phyloP scores from a whole-genome alignment of 1,140 invertebrate species.

The Halesus radiatus region DNA sequence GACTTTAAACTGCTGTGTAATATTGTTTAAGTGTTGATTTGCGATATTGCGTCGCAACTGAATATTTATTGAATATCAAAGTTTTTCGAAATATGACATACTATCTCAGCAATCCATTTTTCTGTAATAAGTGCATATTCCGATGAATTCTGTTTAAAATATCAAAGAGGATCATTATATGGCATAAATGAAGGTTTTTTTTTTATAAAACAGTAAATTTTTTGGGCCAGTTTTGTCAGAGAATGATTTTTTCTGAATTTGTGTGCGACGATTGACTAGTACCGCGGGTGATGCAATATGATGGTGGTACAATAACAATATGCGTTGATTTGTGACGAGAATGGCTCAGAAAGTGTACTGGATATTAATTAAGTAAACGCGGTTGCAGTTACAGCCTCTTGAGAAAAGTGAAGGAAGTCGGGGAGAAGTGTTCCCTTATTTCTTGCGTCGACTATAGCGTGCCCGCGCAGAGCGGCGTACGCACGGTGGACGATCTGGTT shows the following conservation, averaged over 20 bases:
- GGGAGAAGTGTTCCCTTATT: constrained; percentile 15
- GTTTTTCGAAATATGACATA: too few species aligned
- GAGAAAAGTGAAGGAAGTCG: not conserved
- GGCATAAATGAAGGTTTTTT: not conserved
- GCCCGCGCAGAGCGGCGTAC: not conserved
- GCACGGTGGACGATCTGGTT: not conserved
- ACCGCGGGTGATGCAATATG: too few species aligned
- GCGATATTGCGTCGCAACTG: not conserved
- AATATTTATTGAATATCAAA: not conserved
- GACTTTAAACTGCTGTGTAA: not conserved
- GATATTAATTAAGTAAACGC: constrained; percentile 16
- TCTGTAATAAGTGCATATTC: too few species aligned
- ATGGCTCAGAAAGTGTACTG: constrained; percentile 27
- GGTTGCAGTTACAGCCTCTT: constrained; percentile 38
- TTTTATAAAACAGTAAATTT: constrained; percentile 24
- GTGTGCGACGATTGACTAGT: not conserved
- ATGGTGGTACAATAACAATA: too few species aligned
- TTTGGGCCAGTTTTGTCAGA: constrained; percentile 36
- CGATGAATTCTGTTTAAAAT: not conserved
- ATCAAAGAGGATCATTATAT: not conserved
- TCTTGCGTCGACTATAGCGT: not conserved
- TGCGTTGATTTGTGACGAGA: not conserved
- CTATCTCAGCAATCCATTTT: too few species aligned
- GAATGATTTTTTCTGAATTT: not conserved
- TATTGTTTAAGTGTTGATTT: not conserved